phyloP scores from a whole-genome alignment of 1,140 invertebrate species.

The Bombus confusus region DNA sequence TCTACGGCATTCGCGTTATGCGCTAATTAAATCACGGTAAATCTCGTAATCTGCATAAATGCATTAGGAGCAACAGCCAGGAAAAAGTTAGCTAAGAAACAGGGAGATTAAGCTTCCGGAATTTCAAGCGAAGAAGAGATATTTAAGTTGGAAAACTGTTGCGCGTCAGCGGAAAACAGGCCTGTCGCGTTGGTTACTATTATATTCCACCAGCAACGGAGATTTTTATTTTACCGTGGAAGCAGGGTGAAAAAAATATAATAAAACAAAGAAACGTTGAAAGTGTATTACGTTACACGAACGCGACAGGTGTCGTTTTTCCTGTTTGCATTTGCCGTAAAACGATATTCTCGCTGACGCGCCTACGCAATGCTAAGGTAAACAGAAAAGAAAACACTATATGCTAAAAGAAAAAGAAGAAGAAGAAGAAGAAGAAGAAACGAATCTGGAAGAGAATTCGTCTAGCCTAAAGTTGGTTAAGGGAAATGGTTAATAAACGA shows the following conservation, averaged over 20 bases:
- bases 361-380: background rate
- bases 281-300: background rate
- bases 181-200: background rate
- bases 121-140: slow-evolving; percentile 30
- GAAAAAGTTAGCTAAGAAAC: slow-evolving; percentile 29
- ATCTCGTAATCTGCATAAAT: slow-evolving; percentile 46
- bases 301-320: background rate
- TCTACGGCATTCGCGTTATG: slow-evolving; percentile 47
- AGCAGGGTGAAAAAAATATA: background rate
- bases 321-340: background rate
- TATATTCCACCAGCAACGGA: background rate
- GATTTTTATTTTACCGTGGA: background rate
- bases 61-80: slow-evolving; percentile 42
- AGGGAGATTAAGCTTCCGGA: slow-evolving; percentile 30
- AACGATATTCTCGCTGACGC: background rate
- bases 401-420: background rate
- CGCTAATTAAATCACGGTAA: slow-evolving; percentile 50
- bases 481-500: background rate
- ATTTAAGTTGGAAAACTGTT: slow-evolving; percentile 36
- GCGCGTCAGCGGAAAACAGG: slow-evolving; percentile 36
- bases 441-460: background rate
- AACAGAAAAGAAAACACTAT: background rate
- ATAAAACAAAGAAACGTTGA: background rate
- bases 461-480: background rate
- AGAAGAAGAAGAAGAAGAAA: background rate